Base-by-base conservation (phyloP, 2,113 vertebrate species). In the Tupaia chinensis region DNA sequence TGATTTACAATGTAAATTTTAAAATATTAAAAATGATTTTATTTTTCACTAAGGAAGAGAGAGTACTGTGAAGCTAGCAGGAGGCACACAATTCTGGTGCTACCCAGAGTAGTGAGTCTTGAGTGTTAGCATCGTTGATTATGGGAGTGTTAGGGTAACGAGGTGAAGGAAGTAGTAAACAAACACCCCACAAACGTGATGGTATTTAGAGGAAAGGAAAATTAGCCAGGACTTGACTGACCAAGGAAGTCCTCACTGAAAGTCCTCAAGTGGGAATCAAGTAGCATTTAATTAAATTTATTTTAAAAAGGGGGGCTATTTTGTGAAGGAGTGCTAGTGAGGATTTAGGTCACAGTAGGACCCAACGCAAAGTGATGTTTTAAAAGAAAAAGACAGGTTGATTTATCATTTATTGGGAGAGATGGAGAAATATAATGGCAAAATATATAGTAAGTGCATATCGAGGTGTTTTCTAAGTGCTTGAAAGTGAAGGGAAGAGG, bases 21-120 rank as follows among this genome's bases (percentile, higher is more conserved):
- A 27, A 81, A 93, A 66, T 53, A 25, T 68, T 92, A 34, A 44
- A 44, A 44, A 44, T 93, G 9, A 56, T 29, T 78, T 19, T 63
- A 7, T 69, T 56, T 8, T 78, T 19, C 25, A 69, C 29, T 86
- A 12, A 56, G n/a, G 11, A 15, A 81, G 17, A n/a, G 44, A 88
- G 7, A 87, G n/a, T 22, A 14, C 15, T 15, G 14, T 72, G n/a
- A 8, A 22, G 9, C 15, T 77, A 32, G 9, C 20, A 23, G 19
- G n/a, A 77, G 9, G 5, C n/a, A 29, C 0, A 0, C 56, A 56
- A 60, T 5, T 34, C 16, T n/a, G 12, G n/a, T 15, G 32, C 14
- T 74, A 16, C n/a, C 7, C 53, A 11, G 27, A 16, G 2, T 25
- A 32, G 22, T 11, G 1, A 23, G 0, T 32, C 23, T 34, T 20